phyloP scores from a whole-genome alignment of 1,140 invertebrate species.

The Lepidurus apus region DNA sequence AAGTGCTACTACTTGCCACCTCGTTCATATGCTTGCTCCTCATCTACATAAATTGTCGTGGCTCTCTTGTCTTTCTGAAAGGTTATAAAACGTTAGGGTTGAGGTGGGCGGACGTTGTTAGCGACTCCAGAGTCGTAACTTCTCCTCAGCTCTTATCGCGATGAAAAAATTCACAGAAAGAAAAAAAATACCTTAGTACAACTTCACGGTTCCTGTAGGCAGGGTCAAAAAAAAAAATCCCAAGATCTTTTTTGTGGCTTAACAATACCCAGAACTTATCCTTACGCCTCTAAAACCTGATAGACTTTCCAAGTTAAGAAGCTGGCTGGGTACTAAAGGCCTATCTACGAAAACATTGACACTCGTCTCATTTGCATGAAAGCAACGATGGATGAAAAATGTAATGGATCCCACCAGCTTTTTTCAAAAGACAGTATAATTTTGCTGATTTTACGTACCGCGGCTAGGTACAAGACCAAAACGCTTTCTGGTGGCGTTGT shows the following conservation, averaged over 20 bases:
- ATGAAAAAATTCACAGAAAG: background rate
- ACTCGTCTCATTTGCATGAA: conserved; percentile 21
- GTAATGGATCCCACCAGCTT: conserved; percentile 13
- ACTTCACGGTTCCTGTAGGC: background rate
- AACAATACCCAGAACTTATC: background rate
- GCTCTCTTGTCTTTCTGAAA: conserved; percentile 13
- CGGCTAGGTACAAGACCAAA: background rate
- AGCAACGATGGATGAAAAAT: conserved; percentile 4
- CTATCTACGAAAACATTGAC: conserved; percentile 16
- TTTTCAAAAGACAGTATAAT: conserved; percentile 1
- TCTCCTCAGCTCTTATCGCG: conserved; percentile 13
- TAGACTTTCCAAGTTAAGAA: background rate
- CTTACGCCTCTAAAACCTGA: background rate
- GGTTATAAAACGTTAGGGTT: conserved; percentile 10
- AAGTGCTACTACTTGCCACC: conserved; percentile 18
- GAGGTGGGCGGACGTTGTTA: conserved; percentile 17
- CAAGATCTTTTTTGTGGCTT: background rate
- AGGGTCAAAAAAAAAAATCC: background rate
- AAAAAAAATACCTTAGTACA: background rate
- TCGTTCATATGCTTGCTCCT: conserved; percentile 9
- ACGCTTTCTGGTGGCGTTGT: background rate
- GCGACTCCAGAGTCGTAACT: conserved; percentile 1
- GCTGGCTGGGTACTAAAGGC: conserved; percentile 15
- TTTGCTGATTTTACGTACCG: background rate
- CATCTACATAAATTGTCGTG: conserved; percentile 19